Evolutionary conservation across 2,888 invertebrate species (phyloP).

Genomic region (Kryphioiulus occultus): DNA sequence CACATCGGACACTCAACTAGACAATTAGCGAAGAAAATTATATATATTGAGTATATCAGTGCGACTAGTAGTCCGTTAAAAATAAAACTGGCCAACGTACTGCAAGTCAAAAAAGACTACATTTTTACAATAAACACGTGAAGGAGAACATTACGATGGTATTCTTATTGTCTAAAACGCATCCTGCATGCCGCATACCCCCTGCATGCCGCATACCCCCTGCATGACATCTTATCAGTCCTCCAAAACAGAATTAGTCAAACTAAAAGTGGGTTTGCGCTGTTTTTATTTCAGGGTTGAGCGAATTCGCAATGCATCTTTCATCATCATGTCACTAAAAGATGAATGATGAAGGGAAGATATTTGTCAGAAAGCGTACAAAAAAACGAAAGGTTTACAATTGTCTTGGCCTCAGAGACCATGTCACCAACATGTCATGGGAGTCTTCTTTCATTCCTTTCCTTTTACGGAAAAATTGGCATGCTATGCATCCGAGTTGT

Average conservation of each 20-base stretch:
- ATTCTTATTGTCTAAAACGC: no score
- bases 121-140: no score
- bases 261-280: background rate
- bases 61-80: background rate
- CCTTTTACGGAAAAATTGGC: background rate
- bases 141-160: no score
- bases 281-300: background rate
- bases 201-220: no score
- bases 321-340: background rate
- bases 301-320: background rate
- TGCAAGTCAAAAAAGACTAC: no score
- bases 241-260: background rate
- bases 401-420: background rate
- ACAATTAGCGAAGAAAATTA: background rate
- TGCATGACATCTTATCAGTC: no score
- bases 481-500: background rate
- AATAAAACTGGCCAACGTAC: background rate
- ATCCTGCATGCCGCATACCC: no score
- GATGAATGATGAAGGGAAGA: background rate
- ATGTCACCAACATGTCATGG: background rate
- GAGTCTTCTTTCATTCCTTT: constrained; percentile 10
- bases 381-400: background rate
- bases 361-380: background rate
- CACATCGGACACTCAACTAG: background rate
- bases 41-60: no score